These are phyloP conservation scores for Idaea straminata DNA, from an alignment of 2,888 invertebrate genomes.

Conservation along the genomic window DNA sequence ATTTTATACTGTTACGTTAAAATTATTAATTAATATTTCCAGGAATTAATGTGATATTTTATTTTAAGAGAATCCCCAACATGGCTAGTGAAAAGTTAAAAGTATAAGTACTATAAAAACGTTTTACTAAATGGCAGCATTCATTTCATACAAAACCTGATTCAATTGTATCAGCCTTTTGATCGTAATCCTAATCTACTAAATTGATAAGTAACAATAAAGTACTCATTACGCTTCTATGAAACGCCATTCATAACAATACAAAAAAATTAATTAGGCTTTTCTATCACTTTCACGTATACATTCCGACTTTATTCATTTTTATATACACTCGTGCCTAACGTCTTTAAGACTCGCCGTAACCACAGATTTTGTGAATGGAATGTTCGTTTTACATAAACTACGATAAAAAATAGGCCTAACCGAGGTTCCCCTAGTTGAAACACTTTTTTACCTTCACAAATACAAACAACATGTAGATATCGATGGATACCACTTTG, in stretches of 20 bases:
- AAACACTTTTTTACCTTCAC: neutral
- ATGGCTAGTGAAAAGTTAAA: slow-evolving; percentile 23
- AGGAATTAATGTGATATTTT: neutral
- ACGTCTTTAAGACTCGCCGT: slow-evolving; percentile 66
- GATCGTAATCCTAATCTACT: slow-evolving; percentile 69
- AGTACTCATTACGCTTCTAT: slow-evolving; percentile 72
- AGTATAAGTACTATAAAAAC: slow-evolving; percentile 30
- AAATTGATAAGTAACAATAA: slow-evolving; percentile 74
- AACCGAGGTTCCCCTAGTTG: neutral
- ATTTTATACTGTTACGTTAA: no score
- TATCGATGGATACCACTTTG: slow-evolving; percentile 17
- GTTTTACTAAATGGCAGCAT: slow-evolving; percentile 48
- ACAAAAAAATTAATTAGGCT: slow-evolving; percentile 73
- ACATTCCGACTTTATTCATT: slow-evolving; percentile 53
- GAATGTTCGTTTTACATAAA: slow-evolving; percentile 21
- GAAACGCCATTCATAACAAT: slow-evolving; percentile 72
- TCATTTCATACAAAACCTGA: slow-evolving; percentile 58
- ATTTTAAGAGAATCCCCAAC: slow-evolving; percentile 25
- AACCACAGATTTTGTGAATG: slow-evolving; percentile 36
- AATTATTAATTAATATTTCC: neutral
- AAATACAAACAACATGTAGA: slow-evolving; percentile 7
- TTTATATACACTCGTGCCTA: slow-evolving; percentile 26
- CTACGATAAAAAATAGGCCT: neutral
- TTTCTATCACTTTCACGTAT: slow-evolving; percentile 77
- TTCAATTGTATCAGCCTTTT: slow-evolving; percentile 73